Percentiles rank a stretch among this genome's conserved stretches.
Evolutionary conservation across 2,113 vertebrate genomes (phyloP).

Genomic region (Upupa epops): DNA sequence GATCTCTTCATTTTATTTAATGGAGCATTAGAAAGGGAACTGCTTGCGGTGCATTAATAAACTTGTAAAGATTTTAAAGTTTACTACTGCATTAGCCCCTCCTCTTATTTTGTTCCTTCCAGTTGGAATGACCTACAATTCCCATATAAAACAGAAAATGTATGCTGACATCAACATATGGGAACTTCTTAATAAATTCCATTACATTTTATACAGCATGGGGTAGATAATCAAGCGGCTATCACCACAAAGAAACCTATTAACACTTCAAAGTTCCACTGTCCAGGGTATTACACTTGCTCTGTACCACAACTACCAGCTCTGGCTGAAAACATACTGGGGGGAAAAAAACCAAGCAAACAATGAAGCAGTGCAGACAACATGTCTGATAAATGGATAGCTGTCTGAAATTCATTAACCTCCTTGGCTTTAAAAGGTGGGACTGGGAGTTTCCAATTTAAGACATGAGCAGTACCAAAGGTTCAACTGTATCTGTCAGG

Average conservation of each 20-base stretch:
- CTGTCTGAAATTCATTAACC: background rate
- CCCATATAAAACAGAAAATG: background rate
- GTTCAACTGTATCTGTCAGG: background rate
- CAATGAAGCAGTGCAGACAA: background rate
- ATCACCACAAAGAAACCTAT: background rate
- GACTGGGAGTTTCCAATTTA: background rate
- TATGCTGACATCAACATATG: background rate
- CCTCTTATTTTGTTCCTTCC: background rate
- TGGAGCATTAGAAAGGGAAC: background rate
- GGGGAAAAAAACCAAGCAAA: background rate
- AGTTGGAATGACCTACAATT: background rate
- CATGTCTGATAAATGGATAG: background rate
- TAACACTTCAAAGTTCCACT: background rate
- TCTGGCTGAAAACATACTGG: background rate
- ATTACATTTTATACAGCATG: background rate
- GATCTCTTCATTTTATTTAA: background rate
- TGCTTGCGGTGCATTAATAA: background rate
- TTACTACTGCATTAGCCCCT: background rate
- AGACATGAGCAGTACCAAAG: background rate
- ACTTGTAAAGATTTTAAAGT: background rate
- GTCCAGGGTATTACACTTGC: background rate
- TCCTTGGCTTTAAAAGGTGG: background rate
- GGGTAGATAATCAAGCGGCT: background rate
- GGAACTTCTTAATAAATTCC: background rate
- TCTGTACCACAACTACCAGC: background rate